A percentile compares a stretch with the other conserved stretches of the same genome.
phyloP scores from a whole-genome alignment of 37 sponge, comb jelly and placozoan species.

The Spongia lamella region DNA sequence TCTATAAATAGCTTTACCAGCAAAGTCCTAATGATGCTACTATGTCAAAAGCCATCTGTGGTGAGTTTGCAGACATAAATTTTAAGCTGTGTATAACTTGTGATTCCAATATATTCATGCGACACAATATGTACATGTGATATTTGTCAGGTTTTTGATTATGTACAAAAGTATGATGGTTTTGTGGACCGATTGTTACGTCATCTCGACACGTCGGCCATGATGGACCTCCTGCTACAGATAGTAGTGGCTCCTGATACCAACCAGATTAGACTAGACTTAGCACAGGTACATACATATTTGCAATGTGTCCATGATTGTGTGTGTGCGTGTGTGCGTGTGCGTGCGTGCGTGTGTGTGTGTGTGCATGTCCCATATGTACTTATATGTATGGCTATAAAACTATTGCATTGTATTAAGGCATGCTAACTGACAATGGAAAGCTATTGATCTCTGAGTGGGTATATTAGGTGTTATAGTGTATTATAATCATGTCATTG shows the following conservation, averaged over 20 bases:
- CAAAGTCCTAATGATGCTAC: constrained; percentile 68
- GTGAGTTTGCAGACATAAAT: constrained; percentile 28
- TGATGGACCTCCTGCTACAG: constrained; percentile 84
- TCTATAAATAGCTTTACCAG: constrained; percentile 57
- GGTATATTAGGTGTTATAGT: constrained; percentile 15
- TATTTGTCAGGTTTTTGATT: constrained; percentile 44
- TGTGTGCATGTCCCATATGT: neutral
- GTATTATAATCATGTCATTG: neutral
- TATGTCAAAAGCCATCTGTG: constrained; percentile 50
- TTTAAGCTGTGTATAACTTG: neutral
- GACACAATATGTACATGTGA: neutral
- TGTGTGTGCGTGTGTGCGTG: constrained; percentile 14
- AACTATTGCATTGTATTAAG: neutral
- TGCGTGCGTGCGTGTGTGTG: constrained; percentile 15
- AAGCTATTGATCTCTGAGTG: neutral
- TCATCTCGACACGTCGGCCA: constrained; percentile 88
- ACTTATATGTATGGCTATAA: neutral
- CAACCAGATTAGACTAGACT: constrained; percentile 44
- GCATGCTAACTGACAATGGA: neutral
- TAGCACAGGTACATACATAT: constrained; percentile 33
- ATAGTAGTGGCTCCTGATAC: constrained; percentile 67
- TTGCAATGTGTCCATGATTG: too few relatives aligned
- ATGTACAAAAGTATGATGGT: constrained; percentile 39
- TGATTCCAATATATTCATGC: neutral
- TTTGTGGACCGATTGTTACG: constrained; percentile 52